Conservation (phyloP, 1,140 invertebrate genomes). For the Cydia amplana region DNA sequence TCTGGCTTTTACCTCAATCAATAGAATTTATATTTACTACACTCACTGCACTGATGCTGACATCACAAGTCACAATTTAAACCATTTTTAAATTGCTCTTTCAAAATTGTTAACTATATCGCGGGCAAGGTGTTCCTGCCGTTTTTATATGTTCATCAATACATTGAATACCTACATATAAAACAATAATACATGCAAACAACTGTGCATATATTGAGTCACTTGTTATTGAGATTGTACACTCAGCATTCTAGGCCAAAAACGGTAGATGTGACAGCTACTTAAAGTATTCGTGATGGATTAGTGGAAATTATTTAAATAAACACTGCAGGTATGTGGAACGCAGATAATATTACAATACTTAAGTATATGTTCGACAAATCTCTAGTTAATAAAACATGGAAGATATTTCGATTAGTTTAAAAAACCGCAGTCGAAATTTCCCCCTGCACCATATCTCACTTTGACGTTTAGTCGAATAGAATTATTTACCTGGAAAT, state of each 20-base stretch:
- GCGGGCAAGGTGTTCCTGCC: not conserved
- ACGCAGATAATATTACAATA: not conserved
- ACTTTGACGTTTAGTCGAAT: too few species aligned
- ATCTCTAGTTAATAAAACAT: too few species aligned
- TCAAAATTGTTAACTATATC: not conserved
- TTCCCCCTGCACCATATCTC: too few species aligned
- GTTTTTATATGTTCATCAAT: not conserved
- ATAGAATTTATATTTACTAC: not conserved
- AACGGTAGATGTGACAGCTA: conserved; percentile 20
- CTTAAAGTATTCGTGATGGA: conserved; percentile 1
- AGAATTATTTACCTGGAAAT: too few species aligned
- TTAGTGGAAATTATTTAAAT: conserved; percentile 2
- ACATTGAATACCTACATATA: not conserved
- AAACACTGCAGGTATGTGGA: not conserved
- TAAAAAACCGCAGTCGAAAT: too few species aligned
- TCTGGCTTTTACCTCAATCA: too few species aligned
- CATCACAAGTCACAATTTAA: not conserved
- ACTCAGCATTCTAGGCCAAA: conserved; percentile 15
- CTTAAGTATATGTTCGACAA: too few species aligned
- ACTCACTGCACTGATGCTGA: not conserved
- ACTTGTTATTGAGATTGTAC: not conserved
- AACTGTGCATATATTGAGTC: conserved; percentile 11
- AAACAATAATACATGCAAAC: conserved; percentile 8
- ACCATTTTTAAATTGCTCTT: not conserved
- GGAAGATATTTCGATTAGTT: too few species aligned